A percentile compares a stretch with the other conserved stretches of the same genome.
These are phyloP conservation scores for Caenorhabditis afra DNA, from an alignment of 2,888 invertebrate genomes.

Conservation along the genomic window DNA sequence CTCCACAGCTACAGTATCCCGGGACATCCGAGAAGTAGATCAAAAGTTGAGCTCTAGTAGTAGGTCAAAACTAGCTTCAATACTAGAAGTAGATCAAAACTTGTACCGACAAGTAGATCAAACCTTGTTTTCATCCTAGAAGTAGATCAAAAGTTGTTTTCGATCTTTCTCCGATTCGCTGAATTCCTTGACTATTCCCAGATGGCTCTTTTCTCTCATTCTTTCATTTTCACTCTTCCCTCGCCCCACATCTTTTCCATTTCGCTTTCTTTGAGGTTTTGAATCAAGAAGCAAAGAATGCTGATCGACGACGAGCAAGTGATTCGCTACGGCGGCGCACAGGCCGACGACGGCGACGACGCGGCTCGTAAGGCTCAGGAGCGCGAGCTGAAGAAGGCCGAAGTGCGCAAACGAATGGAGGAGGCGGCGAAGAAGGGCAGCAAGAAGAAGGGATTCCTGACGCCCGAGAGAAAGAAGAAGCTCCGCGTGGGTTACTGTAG, in stretches of 20 bases:
- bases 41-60: no score
- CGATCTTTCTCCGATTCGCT: no score
- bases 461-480: constrained; percentile 99
- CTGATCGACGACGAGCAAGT: constrained; percentile 65
- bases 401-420: constrained; percentile 97
- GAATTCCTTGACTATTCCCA: no score
- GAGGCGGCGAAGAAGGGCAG: constrained; percentile 98
- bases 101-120: no score
- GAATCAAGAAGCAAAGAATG: constrained; percentile 5
- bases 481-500: constrained; percentile 88
- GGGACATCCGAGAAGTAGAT: no score
- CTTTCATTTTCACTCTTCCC: not conserved
- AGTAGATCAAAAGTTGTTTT: no score
- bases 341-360: constrained; percentile 72
- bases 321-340: constrained; percentile 73
- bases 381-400: constrained; percentile 97
- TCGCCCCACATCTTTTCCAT: not conserved
- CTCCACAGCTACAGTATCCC: no score
- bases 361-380: constrained; percentile 90
- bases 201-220: no score
- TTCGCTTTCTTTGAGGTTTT: not conserved
- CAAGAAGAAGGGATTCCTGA: constrained; percentile 99
- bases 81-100: no score
- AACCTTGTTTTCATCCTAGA: no score
- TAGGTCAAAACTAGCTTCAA: no score